Evolutionary conservation across 2,113 vertebrate species (phyloP).

Genomic region (Eudyptes chrysolophus): DNA sequence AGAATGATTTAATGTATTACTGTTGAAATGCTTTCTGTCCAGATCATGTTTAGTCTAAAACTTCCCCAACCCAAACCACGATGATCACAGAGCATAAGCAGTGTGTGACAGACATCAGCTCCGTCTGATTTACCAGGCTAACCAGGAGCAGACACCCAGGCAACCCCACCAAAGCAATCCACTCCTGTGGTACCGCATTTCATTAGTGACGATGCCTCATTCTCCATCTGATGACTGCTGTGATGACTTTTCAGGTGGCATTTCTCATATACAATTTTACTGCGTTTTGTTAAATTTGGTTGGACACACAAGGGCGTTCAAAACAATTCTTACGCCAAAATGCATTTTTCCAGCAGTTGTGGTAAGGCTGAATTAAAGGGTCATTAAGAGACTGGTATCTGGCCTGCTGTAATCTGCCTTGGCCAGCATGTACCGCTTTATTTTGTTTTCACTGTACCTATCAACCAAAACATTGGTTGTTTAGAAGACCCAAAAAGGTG

Average conservation of each 20-base stretch:
- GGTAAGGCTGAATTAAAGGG: not conserved
- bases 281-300: not conserved
- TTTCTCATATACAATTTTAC: not conserved
- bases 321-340: not conserved
- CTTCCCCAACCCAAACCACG: not conserved
- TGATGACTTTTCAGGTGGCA: not conserved
- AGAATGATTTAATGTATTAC: not conserved
- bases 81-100: too few species aligned
- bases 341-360: not conserved
- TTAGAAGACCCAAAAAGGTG: not conserved
- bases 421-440: fast-evolving
- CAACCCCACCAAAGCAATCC: not conserved
- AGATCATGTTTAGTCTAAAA: not conserved
- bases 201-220: not conserved
- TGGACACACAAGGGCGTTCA: not conserved
- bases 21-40: not conserved
- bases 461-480: not conserved
- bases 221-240: not conserved
- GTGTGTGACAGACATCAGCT: too few species aligned
- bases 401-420: not conserved
- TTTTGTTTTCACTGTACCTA: not conserved
- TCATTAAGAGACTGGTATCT: not conserved
- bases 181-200: not conserved
- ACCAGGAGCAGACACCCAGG: not conserved
- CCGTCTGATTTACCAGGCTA: not conserved